These are phyloP conservation scores for Drosophila miranda DNA, from an alignment of 1,140 invertebrate genomes.

Conservation along the genomic window DNA sequence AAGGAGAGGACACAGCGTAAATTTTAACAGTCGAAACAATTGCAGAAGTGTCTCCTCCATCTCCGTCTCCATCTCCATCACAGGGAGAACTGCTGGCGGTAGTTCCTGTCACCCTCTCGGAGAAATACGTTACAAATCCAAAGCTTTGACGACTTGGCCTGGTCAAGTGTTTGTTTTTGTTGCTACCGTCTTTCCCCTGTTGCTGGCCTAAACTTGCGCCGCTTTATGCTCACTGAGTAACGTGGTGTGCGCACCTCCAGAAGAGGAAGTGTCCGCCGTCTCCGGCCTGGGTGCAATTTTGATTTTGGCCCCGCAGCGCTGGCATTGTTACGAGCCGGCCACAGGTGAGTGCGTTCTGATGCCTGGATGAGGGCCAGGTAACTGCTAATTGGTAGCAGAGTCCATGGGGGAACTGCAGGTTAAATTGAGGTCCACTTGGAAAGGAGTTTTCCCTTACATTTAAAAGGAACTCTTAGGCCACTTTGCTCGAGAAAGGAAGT, in stretches of 20 bases:
- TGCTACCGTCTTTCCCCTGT: constrained; percentile 43
- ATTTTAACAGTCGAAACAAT: constrained; percentile 52
- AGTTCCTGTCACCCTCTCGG: not conserved
- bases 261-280: constrained; percentile 49
- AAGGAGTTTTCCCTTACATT: constrained; percentile 5
- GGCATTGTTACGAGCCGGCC: constrained; percentile 50
- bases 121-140: constrained; percentile 77
- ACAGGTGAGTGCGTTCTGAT: constrained; percentile 66
- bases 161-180: constrained; percentile 63
- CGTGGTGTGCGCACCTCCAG: constrained; percentile 28
- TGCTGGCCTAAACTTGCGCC: constrained; percentile 64
- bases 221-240: constrained; percentile 75
- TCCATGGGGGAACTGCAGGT: not conserved
- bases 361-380: constrained; percentile 17
- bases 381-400: constrained; percentile 55
- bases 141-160: constrained; percentile 58
- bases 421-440: no score
- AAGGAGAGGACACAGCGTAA: constrained; percentile 30
- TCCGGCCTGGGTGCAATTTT: constrained; percentile 63
- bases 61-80: not conserved
- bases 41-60: constrained; percentile 44
- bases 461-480: not conserved
- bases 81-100: no score
- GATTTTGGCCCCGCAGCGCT: constrained; percentile 61
- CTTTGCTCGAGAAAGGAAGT: no score